Conservation (phyloP, 92 coral and sea anemone genomes). For the Zoanthus gigantus region DNA sequence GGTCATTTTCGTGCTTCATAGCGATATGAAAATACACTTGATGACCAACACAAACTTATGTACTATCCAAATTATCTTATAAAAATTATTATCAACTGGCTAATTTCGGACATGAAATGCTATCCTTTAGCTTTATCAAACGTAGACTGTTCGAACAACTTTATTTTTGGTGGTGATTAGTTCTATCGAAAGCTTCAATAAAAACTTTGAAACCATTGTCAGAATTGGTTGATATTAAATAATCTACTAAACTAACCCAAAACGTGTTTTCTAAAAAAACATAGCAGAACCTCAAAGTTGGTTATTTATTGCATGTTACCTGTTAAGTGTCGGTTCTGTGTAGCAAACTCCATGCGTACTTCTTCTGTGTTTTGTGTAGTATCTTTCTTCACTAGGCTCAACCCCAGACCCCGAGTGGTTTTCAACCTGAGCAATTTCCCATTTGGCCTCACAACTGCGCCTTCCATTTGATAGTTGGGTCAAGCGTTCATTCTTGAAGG, state of each 20-base stretch:
- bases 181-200: neutral
- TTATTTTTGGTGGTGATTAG: neutral
- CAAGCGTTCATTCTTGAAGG: neutral
- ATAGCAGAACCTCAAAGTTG: neutral
- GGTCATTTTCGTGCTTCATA: too few relatives aligned
- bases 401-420: neutral
- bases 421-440: neutral
- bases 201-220: neutral
- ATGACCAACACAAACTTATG: too few relatives aligned
- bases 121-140: neutral
- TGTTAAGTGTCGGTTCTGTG: constrained; percentile 38
- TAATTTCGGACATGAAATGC: neutral
- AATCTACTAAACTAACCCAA: too few relatives aligned
- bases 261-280: neutral
- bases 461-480: neutral
- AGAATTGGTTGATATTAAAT: too few relatives aligned
- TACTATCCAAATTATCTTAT: too few relatives aligned
- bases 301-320: neutral
- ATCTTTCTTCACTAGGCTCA: neutral
- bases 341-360: constrained; percentile 33
- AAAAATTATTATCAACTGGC: neutral
- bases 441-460: neutral
- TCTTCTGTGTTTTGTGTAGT: constrained; percentile 4
- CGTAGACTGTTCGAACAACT: neutral
- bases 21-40: too few relatives aligned